Base-by-base conservation (phyloP, 2,797 vertebrate genomes). In the Hoplostethus atlanticus region DNA sequence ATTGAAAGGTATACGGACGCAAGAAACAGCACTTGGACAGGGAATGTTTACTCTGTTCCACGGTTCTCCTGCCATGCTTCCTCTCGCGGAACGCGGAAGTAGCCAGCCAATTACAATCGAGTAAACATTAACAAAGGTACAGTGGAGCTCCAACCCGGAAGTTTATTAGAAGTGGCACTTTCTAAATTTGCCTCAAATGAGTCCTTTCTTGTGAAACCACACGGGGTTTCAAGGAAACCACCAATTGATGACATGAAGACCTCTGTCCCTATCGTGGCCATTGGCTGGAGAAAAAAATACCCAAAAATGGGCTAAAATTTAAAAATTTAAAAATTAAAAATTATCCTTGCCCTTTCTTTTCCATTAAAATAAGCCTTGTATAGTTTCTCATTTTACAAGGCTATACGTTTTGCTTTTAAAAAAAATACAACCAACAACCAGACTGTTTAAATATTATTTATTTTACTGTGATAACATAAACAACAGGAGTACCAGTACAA, bases 1-100 rank as follows among this genome's bases (percentile, higher is more conserved):
- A 10, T 30, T 79, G 57, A 91, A 92, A 0, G 9, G 12, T 9
- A 94, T 58, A 1, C 73, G 76, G 21, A 92, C 87, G 12, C 10
- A 59, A 8, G 88, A 93, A 57, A 85, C 63, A 0, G 87, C 93
- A 9, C 94, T 66, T 0, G 94, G 94, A 47, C 80, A 85, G 0
- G 84, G 80, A 13, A 95, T 67, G 51, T 89, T 74, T 59, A 92
- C 67, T 36, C 84, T 89, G 83, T 95, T 95, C 94, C 95, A 95
- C n/a, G 59, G 62, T 0, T 91, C 83, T 11, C 2, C 74, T 9
- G 91, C 91, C 94, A 95, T 95, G 80, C 71, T 93, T 16, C 40
- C 13, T 28, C 30, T 9, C 3, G 3, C 1, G 0, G 8, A 36
- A 11, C 28, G 16, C 84, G 86, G 87, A 89, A 87, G 77, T 57